These are phyloP conservation scores for Cirrhinus mrigala DNA, from an alignment of 2,797 vertebrate genomes.

Conservation along the genomic window DNA sequence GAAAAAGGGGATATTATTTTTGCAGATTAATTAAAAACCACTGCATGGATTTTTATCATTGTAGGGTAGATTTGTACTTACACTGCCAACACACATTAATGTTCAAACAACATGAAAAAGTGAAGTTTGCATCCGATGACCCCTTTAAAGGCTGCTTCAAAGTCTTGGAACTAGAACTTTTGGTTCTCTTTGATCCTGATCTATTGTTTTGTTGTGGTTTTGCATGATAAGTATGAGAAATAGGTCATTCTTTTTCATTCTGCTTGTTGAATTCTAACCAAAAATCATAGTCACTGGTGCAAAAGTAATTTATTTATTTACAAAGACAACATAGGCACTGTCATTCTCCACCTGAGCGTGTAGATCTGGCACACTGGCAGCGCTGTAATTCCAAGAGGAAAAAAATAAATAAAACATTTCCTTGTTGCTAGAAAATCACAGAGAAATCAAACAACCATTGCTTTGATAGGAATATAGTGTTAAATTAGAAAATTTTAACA, in stretches of 20 bases:
- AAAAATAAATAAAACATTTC: not conserved
- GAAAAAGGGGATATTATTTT: too few species aligned
- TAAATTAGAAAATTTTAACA: not conserved
- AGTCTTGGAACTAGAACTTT: not conserved
- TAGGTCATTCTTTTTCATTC: not conserved
- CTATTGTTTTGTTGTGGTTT: not conserved
- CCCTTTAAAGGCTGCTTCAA: not conserved
- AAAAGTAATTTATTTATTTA: not conserved
- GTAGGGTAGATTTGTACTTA: too few species aligned
- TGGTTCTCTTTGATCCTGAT: conserved; percentile 4
- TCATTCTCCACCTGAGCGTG: not conserved
- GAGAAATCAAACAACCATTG: not conserved
- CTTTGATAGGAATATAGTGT: not conserved
- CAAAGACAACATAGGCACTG: not conserved
- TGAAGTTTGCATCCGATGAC: too few species aligned
- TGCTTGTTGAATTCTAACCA: not conserved
- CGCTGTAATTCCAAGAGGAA: not conserved
- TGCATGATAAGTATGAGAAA: not conserved
- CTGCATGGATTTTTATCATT: too few species aligned
- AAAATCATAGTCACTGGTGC: not conserved
- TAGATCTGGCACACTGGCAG: not conserved
- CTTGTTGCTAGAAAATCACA: not conserved
- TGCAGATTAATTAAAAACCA: too few species aligned
- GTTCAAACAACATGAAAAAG: too few species aligned
- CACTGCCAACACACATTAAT: too few species aligned